Conservation (phyloP, 92 coral and sea anemone genomes). For the Phymanthus crucifer region DNA sequence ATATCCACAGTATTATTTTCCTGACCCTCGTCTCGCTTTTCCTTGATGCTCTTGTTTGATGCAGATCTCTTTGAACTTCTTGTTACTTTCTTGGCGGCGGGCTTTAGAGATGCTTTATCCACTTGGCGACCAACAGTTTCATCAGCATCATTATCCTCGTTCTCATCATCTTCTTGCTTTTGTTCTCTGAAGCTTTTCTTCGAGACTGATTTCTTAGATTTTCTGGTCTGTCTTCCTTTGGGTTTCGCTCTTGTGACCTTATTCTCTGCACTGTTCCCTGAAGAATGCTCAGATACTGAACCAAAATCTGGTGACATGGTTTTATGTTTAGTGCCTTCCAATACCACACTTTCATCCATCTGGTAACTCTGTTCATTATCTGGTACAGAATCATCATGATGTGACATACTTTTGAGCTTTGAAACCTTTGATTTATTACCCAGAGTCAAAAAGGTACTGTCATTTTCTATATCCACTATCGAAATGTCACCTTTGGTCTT, state of each 20-base stretch:
- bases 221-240: not conserved
- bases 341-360: constrained; percentile 60
- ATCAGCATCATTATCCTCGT: not conserved
- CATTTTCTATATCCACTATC: constrained; percentile 39
- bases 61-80: not conserved
- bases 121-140: not conserved
- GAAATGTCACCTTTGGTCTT: constrained; percentile 32
- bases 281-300: not conserved
- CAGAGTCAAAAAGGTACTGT: constrained; percentile 70
- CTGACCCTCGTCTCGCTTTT: not conserved
- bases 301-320: constrained; percentile 80
- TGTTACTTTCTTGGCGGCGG: not conserved
- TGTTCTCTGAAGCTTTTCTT: constrained; percentile 7
- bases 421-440: constrained; percentile 35
- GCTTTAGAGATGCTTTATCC: not conserved
- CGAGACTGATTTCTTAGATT: not conserved
- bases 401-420: not conserved
- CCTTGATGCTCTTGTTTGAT: not conserved
- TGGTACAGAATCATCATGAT: constrained; percentile 32
- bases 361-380: constrained; percentile 35
- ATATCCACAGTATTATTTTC: not conserved
- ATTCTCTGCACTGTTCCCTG: not conserved
- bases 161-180: not conserved
- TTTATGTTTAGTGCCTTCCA: constrained; percentile 67
- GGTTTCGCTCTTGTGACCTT: not conserved